Evolutionary conservation across 2,888 invertebrate species (phyloP).

Genomic region (Lepidocyrtinus sp.): DNA sequence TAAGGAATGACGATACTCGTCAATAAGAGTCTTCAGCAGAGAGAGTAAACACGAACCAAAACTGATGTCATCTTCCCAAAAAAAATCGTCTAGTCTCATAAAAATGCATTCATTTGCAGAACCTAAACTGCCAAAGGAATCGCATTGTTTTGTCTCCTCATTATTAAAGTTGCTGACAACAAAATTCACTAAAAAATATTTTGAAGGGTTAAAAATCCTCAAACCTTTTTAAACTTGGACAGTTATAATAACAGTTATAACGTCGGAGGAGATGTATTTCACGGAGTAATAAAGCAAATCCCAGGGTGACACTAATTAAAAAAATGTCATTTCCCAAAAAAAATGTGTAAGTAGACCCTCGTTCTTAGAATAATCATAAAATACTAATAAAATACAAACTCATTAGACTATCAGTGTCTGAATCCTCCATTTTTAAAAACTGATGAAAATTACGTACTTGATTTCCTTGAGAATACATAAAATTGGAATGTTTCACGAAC

Average conservation of each 20-base stretch:
- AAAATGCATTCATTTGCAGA: too few relatives aligned
- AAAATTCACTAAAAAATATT: not conserved
- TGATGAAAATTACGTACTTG: not conserved
- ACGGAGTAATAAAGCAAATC: not conserved
- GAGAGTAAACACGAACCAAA: not conserved
- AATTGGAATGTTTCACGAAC: not conserved
- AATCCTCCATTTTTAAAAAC: not conserved
- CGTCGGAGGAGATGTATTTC: not conserved
- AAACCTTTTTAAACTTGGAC: not conserved
- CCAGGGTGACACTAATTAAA: slow-evolving; percentile 15
- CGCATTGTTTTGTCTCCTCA: not conserved
- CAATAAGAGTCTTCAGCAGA: not conserved
- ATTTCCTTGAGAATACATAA: not conserved
- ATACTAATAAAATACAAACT: not conserved
- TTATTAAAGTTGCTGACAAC: not conserved
- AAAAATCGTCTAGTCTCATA: not conserved
- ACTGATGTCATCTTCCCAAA: not conserved
- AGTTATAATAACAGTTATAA: not conserved
- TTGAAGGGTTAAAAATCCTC: not conserved
- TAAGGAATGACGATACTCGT: not conserved
- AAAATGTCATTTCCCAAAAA: not conserved
- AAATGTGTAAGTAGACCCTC: not conserved
- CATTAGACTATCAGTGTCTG: not conserved
- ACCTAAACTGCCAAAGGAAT: too few relatives aligned
- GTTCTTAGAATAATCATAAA: not conserved